Conservation (phyloP, 2,797 vertebrate genomes). For the Galagoides demidoff region DNA sequence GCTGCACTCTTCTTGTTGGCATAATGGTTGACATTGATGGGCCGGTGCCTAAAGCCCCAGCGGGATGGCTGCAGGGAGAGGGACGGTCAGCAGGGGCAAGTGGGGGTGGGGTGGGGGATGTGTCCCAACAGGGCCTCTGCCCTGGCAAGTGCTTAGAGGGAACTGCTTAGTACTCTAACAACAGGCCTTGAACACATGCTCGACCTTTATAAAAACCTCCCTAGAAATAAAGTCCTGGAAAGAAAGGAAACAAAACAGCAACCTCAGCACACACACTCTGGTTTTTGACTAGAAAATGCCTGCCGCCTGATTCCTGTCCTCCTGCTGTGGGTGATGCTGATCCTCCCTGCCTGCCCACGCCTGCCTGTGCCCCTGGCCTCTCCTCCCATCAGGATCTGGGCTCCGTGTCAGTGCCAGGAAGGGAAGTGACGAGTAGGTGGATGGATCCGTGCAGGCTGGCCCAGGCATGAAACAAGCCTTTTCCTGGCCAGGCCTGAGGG, state of each 20-base stretch:
- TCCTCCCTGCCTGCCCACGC: neutral
- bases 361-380: neutral
- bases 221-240: neutral
- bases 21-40: conserved; percentile 96
- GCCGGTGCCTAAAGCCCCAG: conserved; percentile 78
- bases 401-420: neutral
- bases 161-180: neutral
- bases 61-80: conserved; percentile 11
- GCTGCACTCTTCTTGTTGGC: conserved; percentile 99
- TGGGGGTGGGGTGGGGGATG: neutral
- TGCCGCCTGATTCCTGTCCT: no score
- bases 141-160: neutral
- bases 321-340: neutral
- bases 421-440: neutral
- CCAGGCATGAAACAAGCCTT: neutral
- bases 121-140: neutral
- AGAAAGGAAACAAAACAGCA: neutral
- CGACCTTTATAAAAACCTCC: neutral
- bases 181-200: neutral
- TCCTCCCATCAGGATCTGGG: neutral
- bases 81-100: neutral
- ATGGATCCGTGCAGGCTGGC: neutral
- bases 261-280: neutral
- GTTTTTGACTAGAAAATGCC: neutral
- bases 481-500: neutral